Conservation (phyloP, 2,113 vertebrate species). For the Synchiropus splendidus region DNA sequence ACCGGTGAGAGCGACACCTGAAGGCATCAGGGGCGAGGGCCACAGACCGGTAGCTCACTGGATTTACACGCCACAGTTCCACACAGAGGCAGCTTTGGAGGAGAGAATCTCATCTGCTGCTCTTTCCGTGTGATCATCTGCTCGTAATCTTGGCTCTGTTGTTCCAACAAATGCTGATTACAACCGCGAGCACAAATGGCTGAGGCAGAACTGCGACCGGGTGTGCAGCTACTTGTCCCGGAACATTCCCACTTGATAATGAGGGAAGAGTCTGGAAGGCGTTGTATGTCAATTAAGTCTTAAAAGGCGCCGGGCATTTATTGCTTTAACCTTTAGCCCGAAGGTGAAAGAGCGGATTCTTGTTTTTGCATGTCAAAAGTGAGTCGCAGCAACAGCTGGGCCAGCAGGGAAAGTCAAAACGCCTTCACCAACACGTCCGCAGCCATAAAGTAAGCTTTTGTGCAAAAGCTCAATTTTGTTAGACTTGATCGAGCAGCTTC, state of each 20-base stretch:
- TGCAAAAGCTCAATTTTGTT: slow-evolving; percentile 28
- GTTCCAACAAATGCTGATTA: slow-evolving; percentile 37
- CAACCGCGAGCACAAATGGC: slow-evolving; percentile 37
- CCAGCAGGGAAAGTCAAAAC: slow-evolving; percentile 2
- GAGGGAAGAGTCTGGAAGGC: slow-evolving; percentile 45
- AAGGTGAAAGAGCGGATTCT: slow-evolving; percentile 49
- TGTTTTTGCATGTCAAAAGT: slow-evolving; percentile 47
- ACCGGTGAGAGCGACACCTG: too few species aligned
- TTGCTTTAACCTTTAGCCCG: slow-evolving; percentile 49
- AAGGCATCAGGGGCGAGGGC: too few species aligned
- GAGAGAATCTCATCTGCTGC: slow-evolving; percentile 15
- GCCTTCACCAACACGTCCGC: too few species aligned
- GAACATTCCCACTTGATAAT: slow-evolving; percentile 31
- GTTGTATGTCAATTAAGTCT: slow-evolving; percentile 64
- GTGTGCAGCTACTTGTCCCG: slow-evolving; percentile 25
- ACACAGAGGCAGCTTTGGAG: too few species aligned
- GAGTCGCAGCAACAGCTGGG: slow-evolving; percentile 22
- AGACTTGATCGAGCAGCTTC: slow-evolving; percentile 61
- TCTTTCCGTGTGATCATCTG: slow-evolving; percentile 41
- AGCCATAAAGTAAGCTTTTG: slow-evolving; percentile 1
- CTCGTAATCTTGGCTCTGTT: slow-evolving; percentile 42
- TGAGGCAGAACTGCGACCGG: slow-evolving; percentile 14
- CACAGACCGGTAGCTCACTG: too few species aligned
- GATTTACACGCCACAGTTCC: too few species aligned
- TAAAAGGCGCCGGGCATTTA: slow-evolving; percentile 63